Base-by-base conservation (phyloP, 2,888 invertebrate species). In the Penaeus monodon region DNA sequence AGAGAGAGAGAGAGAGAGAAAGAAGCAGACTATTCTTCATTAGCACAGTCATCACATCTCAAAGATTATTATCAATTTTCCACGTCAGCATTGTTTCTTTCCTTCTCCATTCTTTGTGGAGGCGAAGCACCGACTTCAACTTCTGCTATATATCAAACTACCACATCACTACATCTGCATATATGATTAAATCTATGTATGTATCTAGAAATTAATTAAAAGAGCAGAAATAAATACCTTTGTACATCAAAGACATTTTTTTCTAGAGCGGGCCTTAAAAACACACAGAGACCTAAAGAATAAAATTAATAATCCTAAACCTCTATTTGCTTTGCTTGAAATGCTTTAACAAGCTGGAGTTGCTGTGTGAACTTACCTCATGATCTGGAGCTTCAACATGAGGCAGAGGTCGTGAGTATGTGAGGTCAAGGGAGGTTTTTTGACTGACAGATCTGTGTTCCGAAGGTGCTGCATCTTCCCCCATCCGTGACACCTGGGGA, bases 1-100 rank as follows among this genome's bases (percentile, higher is more conserved):
- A 68, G 38, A 57, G 68, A 44, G 38, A 33, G 65, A 65, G 17
- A 81, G 81, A 81, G 81, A 81, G 68, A 81, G 81, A 68, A 33
- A 81, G 68, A 68, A 68, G 27, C 17, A 20, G 17, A 29, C 27
- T n/a, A 6, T 20, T 27, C 29, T 24, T 27, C 8, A 24, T 24
- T 12, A 27, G n/a, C 17, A 22, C 73, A 20, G 27, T 73, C 27
- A 73, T 22, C 73, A 14, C 24, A 20, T 33, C 24, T 33, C 73
- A 33, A 73, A 33, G 73, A 73, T 33, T 73, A 20, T 33, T 27
- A 73, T 73, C 10, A 73, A 73, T 73, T 44, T 44, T 44, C 10
- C 10, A 10, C 44, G 44, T 44, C 44, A 44, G 44, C 73, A 33
- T 33, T 73, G 33, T 20, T 17, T 27, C 33, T 33, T 10, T 17